These are phyloP conservation scores for Myrmophylax atrothorax DNA, from an alignment of 2,113 vertebrate genomes.

Conservation along the genomic window DNA sequence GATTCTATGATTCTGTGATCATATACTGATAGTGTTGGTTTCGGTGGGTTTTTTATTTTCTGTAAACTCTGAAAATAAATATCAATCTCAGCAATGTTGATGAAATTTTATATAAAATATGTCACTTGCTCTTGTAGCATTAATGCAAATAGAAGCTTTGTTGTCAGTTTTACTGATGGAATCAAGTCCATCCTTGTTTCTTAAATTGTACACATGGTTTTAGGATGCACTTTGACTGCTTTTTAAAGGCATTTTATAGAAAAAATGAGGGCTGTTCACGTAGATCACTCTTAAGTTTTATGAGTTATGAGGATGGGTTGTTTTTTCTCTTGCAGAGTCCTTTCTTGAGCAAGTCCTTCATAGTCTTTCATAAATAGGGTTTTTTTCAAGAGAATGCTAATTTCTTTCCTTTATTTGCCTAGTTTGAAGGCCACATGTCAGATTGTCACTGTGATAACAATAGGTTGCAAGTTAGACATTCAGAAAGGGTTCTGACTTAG, in stretches of 20 bases:
- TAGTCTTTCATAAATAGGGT: neutral
- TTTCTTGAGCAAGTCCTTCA: neutral
- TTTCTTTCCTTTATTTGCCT: neutral
- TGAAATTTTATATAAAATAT: neutral
- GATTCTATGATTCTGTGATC: too few relatives aligned
- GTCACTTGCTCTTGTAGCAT: neutral
- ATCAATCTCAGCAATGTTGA: neutral
- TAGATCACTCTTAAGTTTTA: neutral
- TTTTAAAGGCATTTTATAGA: neutral
- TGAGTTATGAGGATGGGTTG: neutral
- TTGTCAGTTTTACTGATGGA: neutral
- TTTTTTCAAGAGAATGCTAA: neutral
- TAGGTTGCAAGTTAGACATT: neutral
- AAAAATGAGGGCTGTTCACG: neutral
- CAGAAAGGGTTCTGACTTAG: slow-evolving; percentile 1
- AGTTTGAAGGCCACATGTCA: neutral
- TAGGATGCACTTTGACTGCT: neutral
- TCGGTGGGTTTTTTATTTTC: neutral
- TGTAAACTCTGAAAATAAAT: neutral
- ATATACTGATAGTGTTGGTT: neutral
- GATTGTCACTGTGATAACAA: neutral
- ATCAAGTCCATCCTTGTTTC: neutral
- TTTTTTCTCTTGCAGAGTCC: neutral
- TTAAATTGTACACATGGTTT: neutral
- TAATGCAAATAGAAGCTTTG: neutral